phyloP scores from a whole-genome alignment of 2,113 vertebrate species.

The Vanacampus margaritifer region DNA sequence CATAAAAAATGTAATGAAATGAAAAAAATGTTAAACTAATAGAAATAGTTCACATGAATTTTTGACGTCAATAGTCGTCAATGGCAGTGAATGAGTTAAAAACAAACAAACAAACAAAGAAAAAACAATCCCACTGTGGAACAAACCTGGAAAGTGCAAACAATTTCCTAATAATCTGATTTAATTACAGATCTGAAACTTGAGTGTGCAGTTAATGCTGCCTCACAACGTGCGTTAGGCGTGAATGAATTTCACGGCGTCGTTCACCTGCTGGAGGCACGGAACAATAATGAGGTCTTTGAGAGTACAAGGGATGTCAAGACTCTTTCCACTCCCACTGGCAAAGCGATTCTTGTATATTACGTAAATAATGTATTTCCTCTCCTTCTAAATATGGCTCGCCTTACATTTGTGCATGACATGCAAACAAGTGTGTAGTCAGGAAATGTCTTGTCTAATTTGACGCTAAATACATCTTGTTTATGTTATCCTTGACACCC shows the following conservation, averaged over 20 bases:
- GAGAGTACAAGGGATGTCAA: neutral
- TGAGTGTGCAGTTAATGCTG: too few relatives aligned
- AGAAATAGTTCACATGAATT: too few relatives aligned
- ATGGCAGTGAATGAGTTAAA: too few relatives aligned
- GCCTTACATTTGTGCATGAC: too few relatives aligned
- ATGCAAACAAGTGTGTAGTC: neutral
- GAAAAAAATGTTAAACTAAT: too few relatives aligned
- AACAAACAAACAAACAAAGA: too few relatives aligned
- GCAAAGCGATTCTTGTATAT: neutral
- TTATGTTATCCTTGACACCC: constrained; percentile 14
- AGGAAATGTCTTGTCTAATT: neutral
- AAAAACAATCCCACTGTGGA: too few relatives aligned
- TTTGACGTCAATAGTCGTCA: too few relatives aligned
- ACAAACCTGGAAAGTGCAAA: constrained; percentile 35
- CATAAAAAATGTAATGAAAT: too few relatives aligned
- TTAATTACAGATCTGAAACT: too few relatives aligned
- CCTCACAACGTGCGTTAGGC: constrained; percentile 13
- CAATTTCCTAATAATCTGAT: constrained; percentile 24
- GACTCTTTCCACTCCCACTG: too few relatives aligned
- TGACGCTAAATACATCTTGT: constrained; percentile 10
- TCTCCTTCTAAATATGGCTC: too few relatives aligned
- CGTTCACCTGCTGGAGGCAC: neutral
- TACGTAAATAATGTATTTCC: neutral
- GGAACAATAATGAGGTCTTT: neutral
- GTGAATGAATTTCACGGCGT: constrained; percentile 15